A percentile compares a stretch with the other conserved stretches of the same genome.
These are phyloP conservation scores for Aromia moschata DNA, from an alignment of 2,888 invertebrate species.

Conservation along the genomic window DNA sequence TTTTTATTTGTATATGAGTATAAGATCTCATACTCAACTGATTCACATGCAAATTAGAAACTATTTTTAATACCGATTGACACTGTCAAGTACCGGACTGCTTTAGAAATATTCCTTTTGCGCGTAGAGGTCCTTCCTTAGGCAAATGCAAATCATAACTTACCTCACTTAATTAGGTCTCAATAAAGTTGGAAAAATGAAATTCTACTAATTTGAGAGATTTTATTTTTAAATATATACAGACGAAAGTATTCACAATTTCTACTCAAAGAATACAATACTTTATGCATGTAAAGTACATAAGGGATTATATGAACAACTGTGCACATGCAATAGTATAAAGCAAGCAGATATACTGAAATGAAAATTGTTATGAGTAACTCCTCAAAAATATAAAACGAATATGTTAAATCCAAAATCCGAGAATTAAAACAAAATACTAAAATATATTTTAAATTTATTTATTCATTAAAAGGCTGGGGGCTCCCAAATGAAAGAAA, in stretches of 20 bases:
- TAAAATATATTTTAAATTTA: conserved; percentile 9
- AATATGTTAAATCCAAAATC: conserved; percentile 9
- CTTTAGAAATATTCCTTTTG: too few species aligned
- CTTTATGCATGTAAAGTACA: conserved; percentile 47
- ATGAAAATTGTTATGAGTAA: conserved; percentile 8
- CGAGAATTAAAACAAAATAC: conserved; percentile 18
- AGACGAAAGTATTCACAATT: conserved; percentile 54
- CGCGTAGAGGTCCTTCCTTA: too few species aligned
- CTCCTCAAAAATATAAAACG: conserved; percentile 9
- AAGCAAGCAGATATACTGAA: conserved; percentile 42
- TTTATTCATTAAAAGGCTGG: conserved; percentile 5
- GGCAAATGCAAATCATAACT: too few species aligned
- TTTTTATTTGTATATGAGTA: too few species aligned
- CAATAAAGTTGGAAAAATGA: not conserved
- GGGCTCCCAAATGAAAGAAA: not conserved
- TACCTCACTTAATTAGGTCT: too few species aligned
- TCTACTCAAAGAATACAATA: conserved; percentile 48
- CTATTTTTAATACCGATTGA: too few species aligned
- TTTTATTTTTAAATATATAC: conserved; percentile 53
- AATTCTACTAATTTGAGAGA: conserved; percentile 6
- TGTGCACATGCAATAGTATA: conserved; percentile 49
- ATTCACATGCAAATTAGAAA: too few species aligned
- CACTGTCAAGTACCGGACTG: too few species aligned
- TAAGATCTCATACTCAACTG: too few species aligned
- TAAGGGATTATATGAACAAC: conserved; percentile 65